Evolutionary conservation across 2,113 vertebrate genomes (phyloP), one percentile per base, ranked within the genome.

Genomic region (Aldabrachelys gigantea): DNA sequence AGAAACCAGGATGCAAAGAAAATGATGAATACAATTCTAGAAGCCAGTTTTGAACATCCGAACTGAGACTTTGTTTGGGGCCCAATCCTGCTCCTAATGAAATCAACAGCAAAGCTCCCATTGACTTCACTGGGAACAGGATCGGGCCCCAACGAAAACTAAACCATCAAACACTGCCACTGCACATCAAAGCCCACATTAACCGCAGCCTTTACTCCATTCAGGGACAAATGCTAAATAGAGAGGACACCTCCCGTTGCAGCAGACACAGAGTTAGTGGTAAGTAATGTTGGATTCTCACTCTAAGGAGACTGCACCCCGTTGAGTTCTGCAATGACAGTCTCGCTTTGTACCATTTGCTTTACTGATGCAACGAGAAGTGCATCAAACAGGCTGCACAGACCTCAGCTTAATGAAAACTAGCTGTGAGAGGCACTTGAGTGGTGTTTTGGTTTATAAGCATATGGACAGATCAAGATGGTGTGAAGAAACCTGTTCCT

Each of bases 211-310:
- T 52, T 69, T 54, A 27, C 3, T 29, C 57, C 12, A 54, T 76
- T 82, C 12, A 0, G 88, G 44, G 57, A 3, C 4, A 1, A 19
- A 72, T 8, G 84, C 47, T 5, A 69, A 44, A 82, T 14, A 79
- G 89, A 24, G 27, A 72, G 83, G 0, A 5, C 41, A 24, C 94
- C 91, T 85, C 96, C 95, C 29, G 5, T 29, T 91, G 1, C 0
- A 87, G 95, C 91, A 49, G 1, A 2, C 2, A 1, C 38, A 1
- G 92, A 59, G 59, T 19, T 4, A 10, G 65, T 93, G 94, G 86
- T 95, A 81, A 97, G 95, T 95, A 94, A 83, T 82, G 57, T 85
- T 6, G 69, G 25, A 9, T 44, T 79, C 90, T 87, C 78, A 78
- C 82, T n/a, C 76, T 1, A 4, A 79, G 91, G 87, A 54, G 44